phyloP scores from a whole-genome alignment of 2,888 invertebrate genomes.

The Callimorpha dominula region DNA sequence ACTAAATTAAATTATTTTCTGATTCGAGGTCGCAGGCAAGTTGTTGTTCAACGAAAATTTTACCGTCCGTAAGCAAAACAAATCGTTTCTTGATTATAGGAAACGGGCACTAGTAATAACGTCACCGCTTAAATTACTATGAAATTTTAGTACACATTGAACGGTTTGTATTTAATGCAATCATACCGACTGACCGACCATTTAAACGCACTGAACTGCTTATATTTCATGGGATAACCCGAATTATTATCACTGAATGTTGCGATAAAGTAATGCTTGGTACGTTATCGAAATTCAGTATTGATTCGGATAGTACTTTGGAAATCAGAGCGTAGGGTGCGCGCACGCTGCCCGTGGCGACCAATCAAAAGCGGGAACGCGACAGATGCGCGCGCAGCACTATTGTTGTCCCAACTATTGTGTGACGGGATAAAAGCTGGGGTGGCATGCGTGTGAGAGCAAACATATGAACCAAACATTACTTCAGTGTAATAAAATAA shows the following conservation, averaged over 20 bases:
- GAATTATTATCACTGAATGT: constrained; percentile 33
- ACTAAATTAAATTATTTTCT: no score
- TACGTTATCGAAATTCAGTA: constrained; percentile 75
- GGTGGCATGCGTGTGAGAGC: constrained; percentile 75
- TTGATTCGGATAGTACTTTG: constrained; percentile 77
- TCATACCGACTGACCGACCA: neutral
- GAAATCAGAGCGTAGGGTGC: constrained; percentile 81
- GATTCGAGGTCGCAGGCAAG: no score
- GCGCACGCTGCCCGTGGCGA: constrained; percentile 52
- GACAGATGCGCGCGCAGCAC: constrained; percentile 80
- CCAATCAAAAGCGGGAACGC: constrained; percentile 64
- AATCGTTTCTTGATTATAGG: no score
- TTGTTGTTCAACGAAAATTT: no score
- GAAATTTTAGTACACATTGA: neutral
- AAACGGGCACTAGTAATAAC: no score
- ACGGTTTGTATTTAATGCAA: neutral
- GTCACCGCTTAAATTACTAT: no score
- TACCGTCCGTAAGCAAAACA: no score
- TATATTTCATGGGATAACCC: neutral
- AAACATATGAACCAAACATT: constrained; percentile 72
- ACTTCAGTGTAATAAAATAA: constrained; percentile 62
- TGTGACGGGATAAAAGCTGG: constrained; percentile 65
- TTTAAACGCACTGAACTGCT: neutral
- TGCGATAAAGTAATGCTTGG: constrained; percentile 47
- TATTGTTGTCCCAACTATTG: constrained; percentile 76